Base-by-base conservation (phyloP, 1,140 invertebrate species). In the Paraescarpia echinospica region DNA sequence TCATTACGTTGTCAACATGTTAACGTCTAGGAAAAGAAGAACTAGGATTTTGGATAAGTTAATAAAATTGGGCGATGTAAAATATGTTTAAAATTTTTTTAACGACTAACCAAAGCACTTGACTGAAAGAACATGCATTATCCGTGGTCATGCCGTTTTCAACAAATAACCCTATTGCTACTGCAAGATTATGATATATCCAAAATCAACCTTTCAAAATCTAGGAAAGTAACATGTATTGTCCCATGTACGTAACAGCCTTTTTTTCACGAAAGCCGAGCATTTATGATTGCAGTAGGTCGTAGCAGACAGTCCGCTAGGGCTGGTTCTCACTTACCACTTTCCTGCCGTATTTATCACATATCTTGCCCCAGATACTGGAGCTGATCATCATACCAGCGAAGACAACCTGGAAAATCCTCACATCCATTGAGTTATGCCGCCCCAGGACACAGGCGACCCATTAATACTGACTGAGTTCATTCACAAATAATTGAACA, bases 301-400 rank as follows among this genome's bases (percentile, higher is more conserved):
- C 59, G 14, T 77, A 77, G 59, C 59, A 77, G 1, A 22, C 59
- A 77, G 8, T 27, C 59, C 59, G 22, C 2, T 31, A 27, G 8
- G 27, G 4, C 41, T 41, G 41, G 41, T 12, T 77, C n/a, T 77
- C 59, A 94, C 96, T 95, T 96, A 98, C 98, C 94, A 97, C 97
- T 96, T 98, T 98, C 93, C 98, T 97, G 34, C 99, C 99, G 97
- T 99, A 99, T 95, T 98, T 97, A 95, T 99, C 98, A 96, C 98
- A 99, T 51, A 99, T 97, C 96, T 98, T 98, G 27, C 98, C 98
- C 99, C 99, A 99, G 96, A 99, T 98, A 93, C 98, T 98, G 27
- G 98, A 98, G 95, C 98, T 99, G 33, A 99, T 95, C 98, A 99
- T 99, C 99, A 99, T 99, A 92, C 99, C 98, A 95, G 98, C 96